Percentiles rank a stretch among this genome's conserved stretches.
Evolutionary conservation across 2,113 vertebrate genomes (phyloP).

Genomic region (Etheostoma cragini): DNA sequence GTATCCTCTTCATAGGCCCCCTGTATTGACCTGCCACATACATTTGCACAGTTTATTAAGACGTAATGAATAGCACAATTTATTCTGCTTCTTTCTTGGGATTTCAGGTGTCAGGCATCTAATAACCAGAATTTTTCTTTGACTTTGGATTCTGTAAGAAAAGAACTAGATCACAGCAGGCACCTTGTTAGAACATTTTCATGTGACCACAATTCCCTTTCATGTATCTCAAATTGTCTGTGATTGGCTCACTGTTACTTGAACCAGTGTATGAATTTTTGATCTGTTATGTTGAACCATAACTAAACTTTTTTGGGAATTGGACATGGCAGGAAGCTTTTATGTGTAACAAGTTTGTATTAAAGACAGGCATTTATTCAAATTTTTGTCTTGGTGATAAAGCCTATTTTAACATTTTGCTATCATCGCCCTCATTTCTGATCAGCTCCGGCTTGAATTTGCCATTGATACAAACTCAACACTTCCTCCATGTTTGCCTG

Average conservation of each 20-base stretch:
- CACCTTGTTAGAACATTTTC: constrained; percentile 20
- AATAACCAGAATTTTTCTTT: constrained; percentile 66
- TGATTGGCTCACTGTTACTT: not conserved
- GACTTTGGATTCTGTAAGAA: constrained; percentile 40
- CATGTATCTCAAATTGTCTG: not conserved
- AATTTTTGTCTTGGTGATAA: not conserved
- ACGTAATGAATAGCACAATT: constrained; percentile 80
- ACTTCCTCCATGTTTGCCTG: not conserved
- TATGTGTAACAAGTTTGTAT: not conserved
- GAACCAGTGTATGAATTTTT: not conserved
- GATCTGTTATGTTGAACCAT: not conserved
- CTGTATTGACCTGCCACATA: constrained; percentile 82
- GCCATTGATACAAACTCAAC: not conserved
- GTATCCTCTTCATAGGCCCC: constrained; percentile 64
- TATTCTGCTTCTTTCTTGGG: constrained; percentile 60
- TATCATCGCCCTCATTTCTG: not conserved
- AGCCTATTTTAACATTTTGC: not conserved
- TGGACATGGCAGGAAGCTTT: not conserved
- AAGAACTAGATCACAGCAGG: constrained; percentile 28
- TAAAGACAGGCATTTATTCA: not conserved
- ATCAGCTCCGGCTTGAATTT: not conserved
- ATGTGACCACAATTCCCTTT: constrained; percentile 15
- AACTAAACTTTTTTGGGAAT: too few species aligned
- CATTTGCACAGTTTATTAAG: constrained; percentile 82
- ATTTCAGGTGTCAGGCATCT: constrained; percentile 61